Evolutionary conservation across 2,888 invertebrate genomes (phyloP).

Genomic region (Eilema depressum): DNA sequence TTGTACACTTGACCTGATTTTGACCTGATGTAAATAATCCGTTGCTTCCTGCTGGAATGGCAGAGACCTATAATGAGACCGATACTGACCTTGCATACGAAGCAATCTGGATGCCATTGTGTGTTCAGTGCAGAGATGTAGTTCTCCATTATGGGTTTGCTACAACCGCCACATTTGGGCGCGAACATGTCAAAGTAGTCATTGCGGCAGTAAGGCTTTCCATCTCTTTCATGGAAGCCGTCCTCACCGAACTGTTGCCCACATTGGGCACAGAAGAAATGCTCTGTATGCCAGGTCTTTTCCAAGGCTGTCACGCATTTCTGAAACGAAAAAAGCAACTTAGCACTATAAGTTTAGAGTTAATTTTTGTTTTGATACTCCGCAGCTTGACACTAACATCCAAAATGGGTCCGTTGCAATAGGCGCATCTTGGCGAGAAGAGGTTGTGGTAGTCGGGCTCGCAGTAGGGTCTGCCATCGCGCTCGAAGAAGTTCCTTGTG

Average conservation of each 20-base stretch:
- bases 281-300: slow-evolving; percentile 99
- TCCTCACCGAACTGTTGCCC: slow-evolving; percentile 99
- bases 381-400: slow-evolving; percentile 90
- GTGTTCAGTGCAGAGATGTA: slow-evolving; percentile 98
- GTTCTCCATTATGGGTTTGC: slow-evolving; percentile 98
- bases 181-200: slow-evolving; percentile 99
- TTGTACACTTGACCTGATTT: slow-evolving; percentile 76
- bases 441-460: slow-evolving; percentile 99
- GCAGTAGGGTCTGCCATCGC: slow-evolving; percentile 98
- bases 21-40: slow-evolving; percentile 9
- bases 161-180: slow-evolving; percentile 98
- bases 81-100: slow-evolving; percentile 97
- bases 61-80: slow-evolving; percentile 27
- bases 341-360: slow-evolving; percentile 39
- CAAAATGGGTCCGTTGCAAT: slow-evolving; percentile 99
- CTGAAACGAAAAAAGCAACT: slow-evolving; percentile 85
- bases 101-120: slow-evolving; percentile 99
- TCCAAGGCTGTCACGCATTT: slow-evolving; percentile 99
- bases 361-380: slow-evolving; percentile 1
- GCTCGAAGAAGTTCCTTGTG: slow-evolving; percentile 99
- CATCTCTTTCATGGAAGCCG: slow-evolving; percentile 98
- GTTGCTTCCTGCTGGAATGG: slow-evolving; percentile 11
- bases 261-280: slow-evolving; percentile 99
- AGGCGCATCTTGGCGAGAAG: slow-evolving; percentile 99
- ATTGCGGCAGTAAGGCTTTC: slow-evolving; percentile 97